These are phyloP conservation scores for Chloebia gouldiae DNA, from an alignment of 2,113 vertebrate species.

Conservation along the genomic window DNA sequence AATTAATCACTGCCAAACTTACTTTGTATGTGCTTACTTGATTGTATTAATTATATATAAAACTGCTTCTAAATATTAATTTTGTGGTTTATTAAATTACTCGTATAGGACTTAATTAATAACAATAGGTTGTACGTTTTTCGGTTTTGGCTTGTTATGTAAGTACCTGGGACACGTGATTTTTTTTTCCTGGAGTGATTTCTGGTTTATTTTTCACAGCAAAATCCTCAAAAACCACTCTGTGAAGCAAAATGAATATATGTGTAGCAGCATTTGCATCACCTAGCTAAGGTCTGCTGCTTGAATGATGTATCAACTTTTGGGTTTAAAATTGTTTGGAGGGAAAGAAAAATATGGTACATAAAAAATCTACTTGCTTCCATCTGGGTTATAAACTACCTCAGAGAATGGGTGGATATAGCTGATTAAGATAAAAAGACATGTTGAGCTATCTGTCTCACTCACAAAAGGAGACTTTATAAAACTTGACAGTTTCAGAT, in stretches of 20 bases:
- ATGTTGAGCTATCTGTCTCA: background rate
- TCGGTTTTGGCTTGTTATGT: background rate
- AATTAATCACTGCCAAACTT: no score
- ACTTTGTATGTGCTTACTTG: no score
- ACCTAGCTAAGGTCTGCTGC: background rate
- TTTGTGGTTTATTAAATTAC: no score
- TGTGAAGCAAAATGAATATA: background rate
- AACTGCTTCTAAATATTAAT: no score
- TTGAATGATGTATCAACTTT: background rate
- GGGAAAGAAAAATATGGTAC: background rate
- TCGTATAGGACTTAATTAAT: no score
- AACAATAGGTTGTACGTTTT: background rate
- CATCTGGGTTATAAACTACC: background rate
- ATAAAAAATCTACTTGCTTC: background rate
- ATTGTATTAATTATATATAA: no score
- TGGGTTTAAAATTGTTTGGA: background rate
- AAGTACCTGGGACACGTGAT: background rate
- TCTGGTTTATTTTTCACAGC: slow-evolving; percentile 37
- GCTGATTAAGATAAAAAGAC: background rate
- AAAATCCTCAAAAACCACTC: background rate
- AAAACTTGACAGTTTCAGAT: background rate
- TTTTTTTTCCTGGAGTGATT: slow-evolving; percentile 2
- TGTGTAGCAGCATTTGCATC: background rate
- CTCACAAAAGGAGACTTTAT: background rate
- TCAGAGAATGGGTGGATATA: background rate